Evolutionary conservation across 2,888 invertebrate species (phyloP).

Genomic region (Drosophila acutilabella): DNA sequence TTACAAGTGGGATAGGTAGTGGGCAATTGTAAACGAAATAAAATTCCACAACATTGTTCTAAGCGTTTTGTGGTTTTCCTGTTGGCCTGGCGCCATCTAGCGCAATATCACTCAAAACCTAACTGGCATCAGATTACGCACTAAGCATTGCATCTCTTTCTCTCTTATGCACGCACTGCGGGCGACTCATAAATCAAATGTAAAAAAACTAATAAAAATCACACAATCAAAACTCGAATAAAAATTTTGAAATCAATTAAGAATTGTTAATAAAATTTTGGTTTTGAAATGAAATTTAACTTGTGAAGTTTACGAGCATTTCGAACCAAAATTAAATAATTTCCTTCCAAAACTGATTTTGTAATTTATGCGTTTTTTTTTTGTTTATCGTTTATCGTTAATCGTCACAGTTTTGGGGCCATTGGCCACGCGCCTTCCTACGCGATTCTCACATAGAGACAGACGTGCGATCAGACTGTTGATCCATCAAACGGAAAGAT

Average conservation of each 20-base stretch:
- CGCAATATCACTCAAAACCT: constrained; percentile 36
- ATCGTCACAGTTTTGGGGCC: constrained; percentile 36
- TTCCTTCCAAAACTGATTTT: constrained; percentile 2
- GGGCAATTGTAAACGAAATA: constrained; percentile 11
- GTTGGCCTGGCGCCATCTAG: constrained; percentile 65
- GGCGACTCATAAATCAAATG: constrained; percentile 48
- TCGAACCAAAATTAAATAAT: constrained; percentile 30
- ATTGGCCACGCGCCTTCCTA: constrained; percentile 69
- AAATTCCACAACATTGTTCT: constrained; percentile 33
- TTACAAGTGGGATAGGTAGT: no score
- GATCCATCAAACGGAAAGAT: constrained; percentile 42
- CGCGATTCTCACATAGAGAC: constrained; percentile 42
- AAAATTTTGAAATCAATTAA: constrained; percentile 12
- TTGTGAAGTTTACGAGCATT: constrained; percentile 29
- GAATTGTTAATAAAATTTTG: constrained; percentile 7
- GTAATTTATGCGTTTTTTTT: constrained; percentile 46
- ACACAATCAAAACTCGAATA: constrained; percentile 9
- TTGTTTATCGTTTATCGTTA: constrained; percentile 23
- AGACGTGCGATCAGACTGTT: constrained; percentile 24
- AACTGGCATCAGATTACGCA: constrained; percentile 12
- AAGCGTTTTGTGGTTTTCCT: constrained; percentile 64
- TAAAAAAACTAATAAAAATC: constrained; percentile 9
- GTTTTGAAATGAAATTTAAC: constrained; percentile 22
- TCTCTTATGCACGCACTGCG: constrained; percentile 18
- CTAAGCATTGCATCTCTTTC: background rate